Conservation (phyloP, 1,140 invertebrate genomes). For the Bombus affinis region DNA sequence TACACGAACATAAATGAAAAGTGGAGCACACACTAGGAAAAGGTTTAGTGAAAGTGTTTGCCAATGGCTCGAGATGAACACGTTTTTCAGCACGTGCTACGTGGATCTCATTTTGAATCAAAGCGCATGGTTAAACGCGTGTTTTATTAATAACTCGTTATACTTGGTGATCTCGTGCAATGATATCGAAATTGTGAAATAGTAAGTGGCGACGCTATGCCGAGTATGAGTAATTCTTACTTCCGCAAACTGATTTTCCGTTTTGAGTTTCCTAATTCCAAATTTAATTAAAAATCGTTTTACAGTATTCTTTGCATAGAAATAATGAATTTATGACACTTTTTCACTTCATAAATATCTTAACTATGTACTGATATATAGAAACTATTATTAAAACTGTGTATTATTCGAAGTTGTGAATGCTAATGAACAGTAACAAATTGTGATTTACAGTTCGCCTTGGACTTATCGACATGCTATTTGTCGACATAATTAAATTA, state of each 20-base stretch:
- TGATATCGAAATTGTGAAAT: conserved; percentile 35
- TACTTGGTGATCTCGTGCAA: not conserved
- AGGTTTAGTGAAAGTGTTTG: not conserved
- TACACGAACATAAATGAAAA: not conserved
- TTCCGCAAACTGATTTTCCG: not conserved
- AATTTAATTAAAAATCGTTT: not conserved
- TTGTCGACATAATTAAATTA: conserved; percentile 35
- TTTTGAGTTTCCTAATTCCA: not conserved
- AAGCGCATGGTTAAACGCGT: not conserved
- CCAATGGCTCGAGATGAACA: not conserved
- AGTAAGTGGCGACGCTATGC: conserved; percentile 28
- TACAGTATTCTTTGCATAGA: not conserved
- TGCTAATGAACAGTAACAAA: not conserved
- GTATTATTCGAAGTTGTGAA: not conserved
- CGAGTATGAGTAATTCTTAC: not conserved
- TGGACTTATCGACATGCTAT: not conserved
- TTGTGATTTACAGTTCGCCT: not conserved
- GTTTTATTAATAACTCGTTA: not conserved
- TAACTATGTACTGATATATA: not conserved
- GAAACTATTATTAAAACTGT: not conserved
- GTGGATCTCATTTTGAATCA: not conserved
- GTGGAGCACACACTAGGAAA: not conserved
- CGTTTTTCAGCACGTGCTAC: not conserved
- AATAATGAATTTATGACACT: too few species aligned
- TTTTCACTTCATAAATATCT: not conserved